phyloP scores from a whole-genome alignment of 2,888 invertebrate genomes.

The Drosophila multiciliata region DNA sequence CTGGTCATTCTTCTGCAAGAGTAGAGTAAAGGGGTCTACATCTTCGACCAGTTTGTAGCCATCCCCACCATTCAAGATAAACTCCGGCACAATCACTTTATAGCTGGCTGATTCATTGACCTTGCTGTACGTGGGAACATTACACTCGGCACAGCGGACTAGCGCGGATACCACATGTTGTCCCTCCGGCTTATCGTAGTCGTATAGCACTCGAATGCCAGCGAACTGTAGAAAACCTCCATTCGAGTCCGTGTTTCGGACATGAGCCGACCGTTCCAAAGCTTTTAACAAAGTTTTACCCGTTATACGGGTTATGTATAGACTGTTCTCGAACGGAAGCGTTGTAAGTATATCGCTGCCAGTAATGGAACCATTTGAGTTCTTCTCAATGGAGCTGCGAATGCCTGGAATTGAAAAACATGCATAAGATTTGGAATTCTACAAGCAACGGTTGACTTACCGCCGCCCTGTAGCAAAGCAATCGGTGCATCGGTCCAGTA shows the following conservation, averaged over 20 bases:
- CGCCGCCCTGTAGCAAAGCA: conserved; percentile 91
- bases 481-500: conserved; percentile 93
- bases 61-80: conserved; percentile 91
- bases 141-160: conserved; percentile 90
- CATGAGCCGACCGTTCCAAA: conserved; percentile 89
- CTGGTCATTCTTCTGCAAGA: conserved; percentile 86
- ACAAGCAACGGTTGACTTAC: conserved; percentile 65
- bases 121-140: conserved; percentile 86
- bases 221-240: conserved; percentile 95
- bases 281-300: conserved; percentile 88
- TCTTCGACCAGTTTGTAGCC: conserved; percentile 84
- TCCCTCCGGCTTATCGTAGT: conserved; percentile 87
- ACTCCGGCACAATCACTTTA: conserved; percentile 88
- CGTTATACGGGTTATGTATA: conserved; percentile 88
- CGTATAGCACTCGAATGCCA: conserved; percentile 90
- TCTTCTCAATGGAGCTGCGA: conserved; percentile 88
- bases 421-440: background rate
- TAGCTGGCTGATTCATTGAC: conserved; percentile 87
- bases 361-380: conserved; percentile 87
- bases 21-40: conserved; percentile 38
- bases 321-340: conserved; percentile 91
- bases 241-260: conserved; percentile 85
- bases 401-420: conserved; percentile 84
- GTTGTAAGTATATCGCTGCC: conserved; percentile 90
- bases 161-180: conserved; percentile 88